Evolutionary conservation across 2,888 invertebrate species (phyloP).

Genomic region (Sceliomorpha sp.): DNA sequence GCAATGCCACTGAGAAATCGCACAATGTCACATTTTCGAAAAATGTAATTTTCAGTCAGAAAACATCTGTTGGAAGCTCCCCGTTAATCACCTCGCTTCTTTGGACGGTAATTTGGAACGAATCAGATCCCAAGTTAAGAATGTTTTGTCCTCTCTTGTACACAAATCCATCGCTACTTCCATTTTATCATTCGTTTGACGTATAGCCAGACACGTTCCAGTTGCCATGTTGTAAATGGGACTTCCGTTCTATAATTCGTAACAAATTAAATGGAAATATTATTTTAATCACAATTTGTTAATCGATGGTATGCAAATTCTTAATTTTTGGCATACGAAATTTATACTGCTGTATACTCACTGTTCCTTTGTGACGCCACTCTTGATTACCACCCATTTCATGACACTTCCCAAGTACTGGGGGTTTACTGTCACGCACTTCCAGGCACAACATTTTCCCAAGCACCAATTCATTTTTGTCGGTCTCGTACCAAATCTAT

Average conservation of each 20-base stretch:
- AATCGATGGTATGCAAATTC: too few species aligned
- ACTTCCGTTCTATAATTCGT: slow-evolving; percentile 84
- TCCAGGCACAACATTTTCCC: slow-evolving; percentile 93
- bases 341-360: slow-evolving; percentile 80
- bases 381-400: slow-evolving; percentile 95
- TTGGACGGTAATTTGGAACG: slow-evolving; percentile 67
- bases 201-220: slow-evolving; percentile 89
- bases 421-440: slow-evolving; percentile 83
- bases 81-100: slow-evolving; percentile 66
- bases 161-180: slow-evolving; percentile 84
- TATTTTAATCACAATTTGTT: slow-evolving; percentile 1
- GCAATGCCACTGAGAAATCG: background rate
- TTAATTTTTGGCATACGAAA: background rate
- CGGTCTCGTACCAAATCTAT: slow-evolving; percentile 94
- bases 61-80: too few species aligned
- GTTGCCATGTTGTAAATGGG: slow-evolving; percentile 93
- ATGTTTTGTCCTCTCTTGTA: slow-evolving; percentile 79
- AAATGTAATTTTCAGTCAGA: too few species aligned
- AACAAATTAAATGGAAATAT: slow-evolving; percentile 10
- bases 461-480: slow-evolving; percentile 90
- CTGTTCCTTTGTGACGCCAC: slow-evolving; percentile 91
- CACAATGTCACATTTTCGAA: background rate
- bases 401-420: slow-evolving; percentile 93
- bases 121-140: slow-evolving; percentile 83
- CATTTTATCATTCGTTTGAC: slow-evolving; percentile 79